A percentile compares a stretch with the other conserved stretches of the same genome.
Evolutionary conservation across 2,888 invertebrate species (phyloP).

Genomic region (Hetaerina titia): DNA sequence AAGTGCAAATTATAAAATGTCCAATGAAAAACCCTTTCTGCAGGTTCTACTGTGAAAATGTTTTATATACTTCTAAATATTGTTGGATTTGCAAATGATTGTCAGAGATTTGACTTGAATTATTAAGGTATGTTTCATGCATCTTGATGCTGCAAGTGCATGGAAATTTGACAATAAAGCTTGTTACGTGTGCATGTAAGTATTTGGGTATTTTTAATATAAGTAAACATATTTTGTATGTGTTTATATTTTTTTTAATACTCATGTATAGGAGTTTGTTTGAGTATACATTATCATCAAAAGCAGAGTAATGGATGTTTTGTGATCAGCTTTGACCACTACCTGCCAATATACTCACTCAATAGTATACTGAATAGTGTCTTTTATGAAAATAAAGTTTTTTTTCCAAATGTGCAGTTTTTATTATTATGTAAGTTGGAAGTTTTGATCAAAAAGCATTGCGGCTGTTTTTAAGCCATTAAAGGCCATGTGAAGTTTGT

Average conservation of each 20-base stretch:
- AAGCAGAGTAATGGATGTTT: slow-evolving; percentile 43
- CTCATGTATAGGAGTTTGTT: slow-evolving; percentile 60
- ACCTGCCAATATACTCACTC: slow-evolving; percentile 47
- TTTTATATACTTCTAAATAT: slow-evolving; percentile 47
- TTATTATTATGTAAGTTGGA: background rate
- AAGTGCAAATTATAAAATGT: slow-evolving; percentile 37
- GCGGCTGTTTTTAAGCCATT: too few species aligned
- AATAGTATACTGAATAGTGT: slow-evolving; percentile 58
- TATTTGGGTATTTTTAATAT: slow-evolving; percentile 57
- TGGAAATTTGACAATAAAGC: slow-evolving; percentile 64
- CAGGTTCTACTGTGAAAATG: slow-evolving; percentile 55
- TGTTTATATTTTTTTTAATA: slow-evolving; percentile 61
- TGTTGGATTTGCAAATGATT: slow-evolving; percentile 40
- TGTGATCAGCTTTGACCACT: background rate
- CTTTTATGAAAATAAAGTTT: slow-evolving; percentile 33
- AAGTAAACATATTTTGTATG: slow-evolving; percentile 58
- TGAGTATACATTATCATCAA: slow-evolving; percentile 48
- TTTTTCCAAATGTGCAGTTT: background rate
- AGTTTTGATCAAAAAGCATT: too few species aligned
- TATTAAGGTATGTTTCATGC: slow-evolving; percentile 35
- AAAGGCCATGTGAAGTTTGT: too few species aligned
- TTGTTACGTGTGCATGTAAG: slow-evolving; percentile 54
- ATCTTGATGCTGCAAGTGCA: background rate
- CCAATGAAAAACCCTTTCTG: slow-evolving; percentile 52
- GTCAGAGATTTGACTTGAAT: slow-evolving; percentile 38